Percentiles rank a stretch among this genome's conserved stretches.
These are phyloP conservation scores for Mesocentrotus franciscanus DNA, from an alignment of 53 echinoderm and acorn worm species.

Conservation along the genomic window DNA sequence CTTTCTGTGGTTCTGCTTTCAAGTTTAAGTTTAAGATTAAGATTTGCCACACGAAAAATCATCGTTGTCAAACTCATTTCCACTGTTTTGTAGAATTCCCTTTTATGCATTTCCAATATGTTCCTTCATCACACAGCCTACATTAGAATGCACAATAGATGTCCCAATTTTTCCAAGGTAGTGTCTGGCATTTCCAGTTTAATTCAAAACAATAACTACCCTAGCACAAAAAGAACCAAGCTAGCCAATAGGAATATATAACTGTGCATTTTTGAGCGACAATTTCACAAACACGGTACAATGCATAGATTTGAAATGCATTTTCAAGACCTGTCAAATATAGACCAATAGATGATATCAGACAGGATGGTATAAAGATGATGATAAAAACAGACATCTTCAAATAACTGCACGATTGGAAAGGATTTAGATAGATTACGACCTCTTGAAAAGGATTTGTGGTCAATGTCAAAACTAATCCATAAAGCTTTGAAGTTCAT, in stretches of 20 bases:
- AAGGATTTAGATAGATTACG: constrained; percentile 1
- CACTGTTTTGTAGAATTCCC: no score
- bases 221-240: no score
- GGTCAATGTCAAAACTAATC: constrained; percentile 26
- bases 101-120: no score
- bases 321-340: constrained; percentile 14
- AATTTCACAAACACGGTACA: neutral
- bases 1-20: no score
- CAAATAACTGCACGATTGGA: constrained; percentile 1
- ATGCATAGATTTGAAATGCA: neutral
- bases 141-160: no score
- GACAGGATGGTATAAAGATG: constrained; percentile 10
- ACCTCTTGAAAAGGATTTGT: neutral
- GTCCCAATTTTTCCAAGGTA: no score
- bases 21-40: no score
- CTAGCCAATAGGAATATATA: neutral
- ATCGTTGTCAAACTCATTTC: no score
- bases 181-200: no score
- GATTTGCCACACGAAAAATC: no score
- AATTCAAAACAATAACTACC: no score
- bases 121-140: no score
- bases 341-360: neutral
- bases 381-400: neutral
- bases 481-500: constrained; percentile 12
- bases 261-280: neutral